These are phyloP conservation scores for Diaphora mendica DNA, from an alignment of 2,888 invertebrate species.

Conservation along the genomic window DNA sequence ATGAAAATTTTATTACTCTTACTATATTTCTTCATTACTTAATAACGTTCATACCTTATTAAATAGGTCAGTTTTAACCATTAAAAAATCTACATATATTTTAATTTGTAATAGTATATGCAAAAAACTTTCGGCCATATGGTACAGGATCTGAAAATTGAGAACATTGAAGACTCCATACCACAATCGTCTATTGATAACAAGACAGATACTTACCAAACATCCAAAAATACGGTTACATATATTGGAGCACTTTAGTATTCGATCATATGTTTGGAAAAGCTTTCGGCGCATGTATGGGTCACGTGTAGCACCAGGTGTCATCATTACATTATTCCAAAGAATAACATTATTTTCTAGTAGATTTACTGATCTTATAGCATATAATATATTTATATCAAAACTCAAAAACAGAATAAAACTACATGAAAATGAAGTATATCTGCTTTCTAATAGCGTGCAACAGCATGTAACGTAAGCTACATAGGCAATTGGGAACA, in stretches of 20 bases:
- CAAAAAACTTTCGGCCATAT: neutral
- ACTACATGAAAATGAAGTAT: no score
- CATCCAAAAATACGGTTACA: neutral
- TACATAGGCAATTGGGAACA: neutral
- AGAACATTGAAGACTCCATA: neutral
- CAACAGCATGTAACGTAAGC: neutral
- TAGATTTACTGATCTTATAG: neutral
- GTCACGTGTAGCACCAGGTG: neutral
- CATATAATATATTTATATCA: slow-evolving; percentile 8
- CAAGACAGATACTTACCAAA: neutral
- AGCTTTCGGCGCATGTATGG: neutral
- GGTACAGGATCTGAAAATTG: neutral
- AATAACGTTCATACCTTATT: no score
- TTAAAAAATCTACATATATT: neutral
- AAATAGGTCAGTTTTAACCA: no score
- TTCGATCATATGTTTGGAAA: neutral
- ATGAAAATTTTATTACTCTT: no score
- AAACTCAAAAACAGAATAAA: neutral
- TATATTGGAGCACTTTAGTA: neutral
- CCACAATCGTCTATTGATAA: neutral
- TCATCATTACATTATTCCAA: slow-evolving; percentile 1
- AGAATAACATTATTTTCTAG: slow-evolving; percentile 20
- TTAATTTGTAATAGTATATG: neutral
- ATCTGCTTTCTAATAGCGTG: neutral
- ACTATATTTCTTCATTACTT: no score